Evolutionary conservation across 2,113 vertebrate species (phyloP), one percentile per base, ranked within the genome.

Genomic region (Saccopteryx leptura): DNA sequence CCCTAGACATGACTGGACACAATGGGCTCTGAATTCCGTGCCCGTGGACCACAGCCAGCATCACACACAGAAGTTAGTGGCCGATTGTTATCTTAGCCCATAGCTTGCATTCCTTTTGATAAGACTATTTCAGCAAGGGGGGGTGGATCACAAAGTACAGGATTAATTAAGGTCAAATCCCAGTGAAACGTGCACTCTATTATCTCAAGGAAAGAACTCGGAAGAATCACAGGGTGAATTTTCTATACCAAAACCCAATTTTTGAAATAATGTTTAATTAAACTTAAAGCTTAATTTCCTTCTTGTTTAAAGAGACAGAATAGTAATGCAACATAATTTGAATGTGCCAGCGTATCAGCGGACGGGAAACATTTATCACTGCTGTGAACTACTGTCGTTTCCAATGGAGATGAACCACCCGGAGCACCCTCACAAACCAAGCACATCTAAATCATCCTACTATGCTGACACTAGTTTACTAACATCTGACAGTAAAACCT

Each of bases 81-180:
- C 92, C 75, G 76, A 97, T 96, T 96, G 65, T 95, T 98, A 96
- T 95, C 97, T 98, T 95, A 96, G 79, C 68, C 76, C 46, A 88
- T 94, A 95, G 60, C 65, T 31, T 86, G 61, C 87, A 82, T 97
- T 98, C 65, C 87, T 96, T 97, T 97, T 97, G 96, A 96, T 97
- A 97, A 98, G 97, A 72, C 92, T 97, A 26, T 95, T 98, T 96
- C 85, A 97, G 65, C 60, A 97, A 97, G 74, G 74, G 50, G 81
- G 61, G 63, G 50, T 95, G 39, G 92, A 96, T 97, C 91, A 96
- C 95, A 97, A 97, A 90, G 58, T 83, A 80, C 66, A 97, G 88
- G 97, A 98, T 97, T 98, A 97, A 94, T 94, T 98, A 93, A 97
- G 93, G 81, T 97, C 95, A 98, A 96, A 96, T 92, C 80, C 84